Base-by-base conservation (phyloP, 2,113 vertebrate species). In the Oncorhynchus gorbuscha region DNA sequence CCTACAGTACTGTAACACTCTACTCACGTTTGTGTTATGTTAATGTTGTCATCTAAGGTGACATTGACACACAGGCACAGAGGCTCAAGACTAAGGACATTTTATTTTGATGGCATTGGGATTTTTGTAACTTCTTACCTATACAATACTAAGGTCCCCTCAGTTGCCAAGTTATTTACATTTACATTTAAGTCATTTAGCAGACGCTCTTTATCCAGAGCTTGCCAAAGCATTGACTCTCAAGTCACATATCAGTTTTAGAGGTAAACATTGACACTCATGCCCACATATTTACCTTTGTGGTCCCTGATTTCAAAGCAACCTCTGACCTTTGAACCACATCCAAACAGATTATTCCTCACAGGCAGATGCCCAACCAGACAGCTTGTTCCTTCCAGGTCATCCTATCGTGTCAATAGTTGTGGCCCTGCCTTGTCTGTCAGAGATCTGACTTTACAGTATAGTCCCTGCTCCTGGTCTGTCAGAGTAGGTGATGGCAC, bases 401-500 rank as follows among this genome's bases (percentile, higher is more conserved):
- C 74, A 45, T 45, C 39, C 39, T 45, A 45, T 45, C 2, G 9
- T 45, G 39, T 45, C 7, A 45, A 0, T 45, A 3, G 7, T 1
- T 45, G 39, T 45, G 39, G 39, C 39, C 39, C 39, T 45, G 8
- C 39, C 39, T 45, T 45, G 39, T 45, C 39, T 45, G 39, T 45
- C 39, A 14, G 76, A 83, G 80, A 75, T 26, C 22, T 24, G 39
- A 49, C 69, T n/a, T 35, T 69, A 7, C 35, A 35, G 35, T 35
- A 35, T 35, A 35, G 35, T 35, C 35, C 35, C 35, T 72, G 14
- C 8, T 59, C 49, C 61, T 69, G 71, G 71, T 71, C 74, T 66
- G 48, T 77, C 69, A 24, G 9, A 70, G 49, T 65, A 68, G 66
- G 45, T 75, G 78, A 79, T 64, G 73, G 22, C 62, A 39, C 62